Base-by-base conservation (phyloP, 1,140 invertebrate species). In the Chelonus insularis region DNA sequence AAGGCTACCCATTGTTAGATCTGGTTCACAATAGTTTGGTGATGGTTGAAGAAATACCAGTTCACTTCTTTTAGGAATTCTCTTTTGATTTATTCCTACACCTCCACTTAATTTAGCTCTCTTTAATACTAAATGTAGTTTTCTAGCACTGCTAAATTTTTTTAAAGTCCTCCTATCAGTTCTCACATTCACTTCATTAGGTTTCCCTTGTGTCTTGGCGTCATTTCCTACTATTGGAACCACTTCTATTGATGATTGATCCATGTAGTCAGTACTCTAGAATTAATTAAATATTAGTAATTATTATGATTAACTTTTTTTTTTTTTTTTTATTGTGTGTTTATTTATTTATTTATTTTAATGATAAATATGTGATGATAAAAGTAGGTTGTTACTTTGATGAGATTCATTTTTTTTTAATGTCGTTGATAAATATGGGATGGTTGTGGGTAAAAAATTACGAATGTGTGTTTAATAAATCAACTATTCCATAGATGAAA, bases 11-110 rank as follows among this genome's bases (percentile, higher is more conserved):
- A 84, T 78, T 1, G 84, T 79, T 14, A 87, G 71, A 77, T 96
- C 89, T 11, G 85, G 86, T 71, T 95, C 91, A 76, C 96, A 98
- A 78, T 97, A 98, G 74, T 96, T 94, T 0, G 95, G 95, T 16
- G 94, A 96, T 21, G 86, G 80, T 73, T 96, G 91, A 64, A 97
- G 81, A 80, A 88, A 97, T 12, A 97, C 93, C 60, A 98, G 83
- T 74, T 97, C 94, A 59, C 88, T 86, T 72, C 88, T 86, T 69
- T 90, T 90, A 32, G 91, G 91, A 68, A 79, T 84, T 68, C 75
- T 74, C 59, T 78, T 80, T 39, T 73, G 71, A 34, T 67, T 72
- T 25, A 70, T 70, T 52, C 73, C 67, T 0, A 67, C 36, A 7
- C 66, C 68, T n/a, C 68, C 63, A 51, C 60, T 71, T 37, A 74